A percentile compares a stretch with the other conserved stretches of the same genome.
Evolutionary conservation across 2,888 invertebrate species (phyloP).

Genomic region (Pasiphila rectangulata): DNA sequence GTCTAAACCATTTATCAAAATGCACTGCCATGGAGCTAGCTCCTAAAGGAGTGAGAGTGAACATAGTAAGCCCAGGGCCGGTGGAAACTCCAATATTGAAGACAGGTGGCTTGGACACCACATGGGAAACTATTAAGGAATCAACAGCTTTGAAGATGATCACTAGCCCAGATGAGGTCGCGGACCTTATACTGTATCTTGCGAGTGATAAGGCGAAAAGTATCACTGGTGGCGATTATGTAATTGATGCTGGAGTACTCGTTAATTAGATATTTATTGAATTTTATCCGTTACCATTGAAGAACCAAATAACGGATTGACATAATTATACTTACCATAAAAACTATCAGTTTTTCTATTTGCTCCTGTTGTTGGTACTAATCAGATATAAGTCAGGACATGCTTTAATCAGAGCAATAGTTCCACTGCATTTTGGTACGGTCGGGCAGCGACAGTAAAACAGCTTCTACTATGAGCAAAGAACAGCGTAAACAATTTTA

Average conservation of each 20-base stretch:
- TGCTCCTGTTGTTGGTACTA: too few relatives aligned
- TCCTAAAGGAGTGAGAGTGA: constrained; percentile 81
- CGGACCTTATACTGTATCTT: constrained; percentile 41
- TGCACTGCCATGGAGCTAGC: constrained; percentile 84
- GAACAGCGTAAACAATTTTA: too few relatives aligned
- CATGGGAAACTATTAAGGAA: constrained; percentile 7
- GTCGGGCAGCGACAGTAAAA: too few relatives aligned
- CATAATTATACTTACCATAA: too few relatives aligned
- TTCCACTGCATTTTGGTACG: too few relatives aligned
- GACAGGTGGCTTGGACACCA: constrained; percentile 38
- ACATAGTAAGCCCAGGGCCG: constrained; percentile 88
- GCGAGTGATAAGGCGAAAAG: constrained; percentile 40
- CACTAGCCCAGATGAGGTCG: constrained; percentile 37
- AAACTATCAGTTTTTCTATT: too few relatives aligned
- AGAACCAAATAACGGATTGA: too few relatives aligned
- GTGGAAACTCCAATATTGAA: constrained; percentile 59
- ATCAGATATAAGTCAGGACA: too few relatives aligned
- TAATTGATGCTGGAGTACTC: constrained; percentile 35
- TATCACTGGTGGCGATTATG: constrained; percentile 34
- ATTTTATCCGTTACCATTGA: too few relatives aligned
- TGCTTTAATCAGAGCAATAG: too few relatives aligned
- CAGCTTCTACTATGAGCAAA: too few relatives aligned
- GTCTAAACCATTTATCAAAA: constrained; percentile 86
- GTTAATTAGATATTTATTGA: not conserved
- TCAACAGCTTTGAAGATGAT: constrained; percentile 18